These are phyloP conservation scores for Zootermopsis nevadensis DNA, from an alignment of 2,888 invertebrate genomes.

Conservation along the genomic window DNA sequence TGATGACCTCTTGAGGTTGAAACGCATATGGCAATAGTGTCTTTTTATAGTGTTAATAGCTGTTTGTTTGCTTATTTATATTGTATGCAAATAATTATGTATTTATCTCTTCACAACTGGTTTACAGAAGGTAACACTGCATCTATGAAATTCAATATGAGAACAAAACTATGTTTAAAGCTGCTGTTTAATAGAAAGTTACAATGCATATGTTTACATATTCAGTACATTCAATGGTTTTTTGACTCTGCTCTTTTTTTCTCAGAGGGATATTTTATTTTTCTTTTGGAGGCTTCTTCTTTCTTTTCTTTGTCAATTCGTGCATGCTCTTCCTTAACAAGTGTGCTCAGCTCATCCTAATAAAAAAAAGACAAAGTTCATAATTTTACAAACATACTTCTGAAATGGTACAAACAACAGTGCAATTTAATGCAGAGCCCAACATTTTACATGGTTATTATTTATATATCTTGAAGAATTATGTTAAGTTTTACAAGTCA, in stretches of 20 bases:
- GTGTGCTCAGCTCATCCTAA: conserved; percentile 71
- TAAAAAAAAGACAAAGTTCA: neutral
- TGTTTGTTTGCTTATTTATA: too few species aligned
- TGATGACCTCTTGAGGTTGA: too few species aligned
- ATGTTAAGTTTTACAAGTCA: neutral
- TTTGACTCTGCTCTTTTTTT: neutral
- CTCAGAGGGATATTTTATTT: neutral
- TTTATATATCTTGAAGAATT: neutral
- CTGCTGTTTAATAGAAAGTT: too few species aligned
- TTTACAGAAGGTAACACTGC: too few species aligned
- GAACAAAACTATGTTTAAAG: too few species aligned
- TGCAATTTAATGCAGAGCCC: neutral
- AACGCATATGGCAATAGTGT: too few species aligned
- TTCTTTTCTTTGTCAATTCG: conserved; percentile 64
- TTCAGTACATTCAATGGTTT: neutral
- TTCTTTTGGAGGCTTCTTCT: conserved; percentile 6
- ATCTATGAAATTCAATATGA: too few species aligned
- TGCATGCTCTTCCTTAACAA: conserved; percentile 70
- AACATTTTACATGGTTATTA: neutral
- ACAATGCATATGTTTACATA: too few species aligned
- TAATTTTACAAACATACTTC: neutral
- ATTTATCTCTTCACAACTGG: too few species aligned
- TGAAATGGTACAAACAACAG: neutral
- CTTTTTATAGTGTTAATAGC: too few species aligned
- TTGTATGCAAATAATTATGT: too few species aligned